Conservation (phyloP, 1,140 invertebrate genomes). For the Agraylea sexmaculata region DNA sequence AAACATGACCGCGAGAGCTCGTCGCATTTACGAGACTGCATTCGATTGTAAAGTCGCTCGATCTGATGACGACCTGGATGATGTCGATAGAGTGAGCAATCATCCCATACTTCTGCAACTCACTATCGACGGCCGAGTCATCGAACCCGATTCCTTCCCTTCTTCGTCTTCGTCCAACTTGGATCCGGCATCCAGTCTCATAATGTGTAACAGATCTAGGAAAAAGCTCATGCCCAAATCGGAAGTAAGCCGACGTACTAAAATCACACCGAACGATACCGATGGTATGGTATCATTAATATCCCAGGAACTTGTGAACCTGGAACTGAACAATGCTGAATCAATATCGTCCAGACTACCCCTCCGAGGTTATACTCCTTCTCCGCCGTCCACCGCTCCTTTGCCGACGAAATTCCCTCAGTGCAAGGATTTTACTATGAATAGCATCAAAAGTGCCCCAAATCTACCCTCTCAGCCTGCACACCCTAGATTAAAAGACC, state of each 20-base stretch:
- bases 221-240: conserved; percentile 38
- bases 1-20: conserved; percentile 48
- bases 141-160: conserved; percentile 19
- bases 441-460: conserved; percentile 65
- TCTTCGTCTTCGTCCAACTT: conserved; percentile 36
- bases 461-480: conserved; percentile 57
- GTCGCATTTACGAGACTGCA: conserved; percentile 77
- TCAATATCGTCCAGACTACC: conserved; percentile 39
- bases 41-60: conserved; percentile 77
- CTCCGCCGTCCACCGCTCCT: conserved; percentile 67
- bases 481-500: conserved; percentile 55
- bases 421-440: conserved; percentile 54
- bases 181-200: conserved; percentile 34
- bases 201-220: conserved; percentile 34
- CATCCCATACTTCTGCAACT: conserved; percentile 58
- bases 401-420: conserved; percentile 67
- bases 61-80: conserved; percentile 70
- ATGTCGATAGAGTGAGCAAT: conserved; percentile 67
- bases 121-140: conserved; percentile 35
- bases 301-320: conserved; percentile 48
- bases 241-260: conserved; percentile 41
- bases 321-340: conserved; percentile 48
- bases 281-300: conserved; percentile 43
- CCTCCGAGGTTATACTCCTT: conserved; percentile 54
- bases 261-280: conserved; percentile 43